Conservation (phyloP, 2,113 vertebrate species). For the Cottus gobio region DNA sequence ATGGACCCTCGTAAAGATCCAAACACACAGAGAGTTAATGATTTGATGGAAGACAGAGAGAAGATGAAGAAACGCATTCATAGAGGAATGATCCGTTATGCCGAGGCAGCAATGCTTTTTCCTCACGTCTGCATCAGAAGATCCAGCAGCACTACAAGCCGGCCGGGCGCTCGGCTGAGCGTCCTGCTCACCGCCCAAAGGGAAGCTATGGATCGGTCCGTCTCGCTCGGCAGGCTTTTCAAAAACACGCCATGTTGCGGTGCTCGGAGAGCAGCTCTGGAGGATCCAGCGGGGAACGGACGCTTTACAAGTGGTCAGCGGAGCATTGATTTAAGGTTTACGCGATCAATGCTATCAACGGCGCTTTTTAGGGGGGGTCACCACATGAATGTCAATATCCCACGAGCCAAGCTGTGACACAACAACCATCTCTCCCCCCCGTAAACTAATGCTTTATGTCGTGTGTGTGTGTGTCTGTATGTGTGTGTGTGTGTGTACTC, state of each 20-base stretch:
- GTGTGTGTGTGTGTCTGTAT: conserved; percentile 1
- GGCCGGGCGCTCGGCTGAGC: conserved; percentile 23
- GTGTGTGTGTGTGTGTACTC: not conserved
- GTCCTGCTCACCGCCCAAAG: conserved; percentile 39
- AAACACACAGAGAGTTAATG: conserved; percentile 52
- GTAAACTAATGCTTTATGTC: not conserved
- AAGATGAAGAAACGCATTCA: not conserved
- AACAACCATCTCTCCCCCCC: conserved; percentile 4
- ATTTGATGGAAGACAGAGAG: conserved; percentile 44
- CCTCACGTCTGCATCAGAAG: conserved; percentile 40
- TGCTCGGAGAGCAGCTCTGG: conserved; percentile 44
- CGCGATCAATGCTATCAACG: conserved; percentile 62
- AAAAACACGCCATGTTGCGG: conserved; percentile 59
- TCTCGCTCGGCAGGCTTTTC: conserved; percentile 63
- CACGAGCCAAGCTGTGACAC: conserved; percentile 39
- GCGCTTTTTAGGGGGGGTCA: conserved; percentile 59
- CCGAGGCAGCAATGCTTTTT: not conserved
- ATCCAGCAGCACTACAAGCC: conserved; percentile 44
- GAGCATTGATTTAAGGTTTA: conserved; percentile 73
- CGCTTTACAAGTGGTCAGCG: conserved; percentile 69
- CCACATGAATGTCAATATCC: conserved; percentile 64
- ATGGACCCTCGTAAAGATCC: conserved; percentile 50
- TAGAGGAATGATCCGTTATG: conserved; percentile 10
- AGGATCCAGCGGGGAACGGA: conserved; percentile 42
- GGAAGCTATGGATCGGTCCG: conserved; percentile 66